These are phyloP conservation scores for Camelus bactrianus DNA, from an alignment of 2,113 vertebrate species.

Conservation along the genomic window DNA sequence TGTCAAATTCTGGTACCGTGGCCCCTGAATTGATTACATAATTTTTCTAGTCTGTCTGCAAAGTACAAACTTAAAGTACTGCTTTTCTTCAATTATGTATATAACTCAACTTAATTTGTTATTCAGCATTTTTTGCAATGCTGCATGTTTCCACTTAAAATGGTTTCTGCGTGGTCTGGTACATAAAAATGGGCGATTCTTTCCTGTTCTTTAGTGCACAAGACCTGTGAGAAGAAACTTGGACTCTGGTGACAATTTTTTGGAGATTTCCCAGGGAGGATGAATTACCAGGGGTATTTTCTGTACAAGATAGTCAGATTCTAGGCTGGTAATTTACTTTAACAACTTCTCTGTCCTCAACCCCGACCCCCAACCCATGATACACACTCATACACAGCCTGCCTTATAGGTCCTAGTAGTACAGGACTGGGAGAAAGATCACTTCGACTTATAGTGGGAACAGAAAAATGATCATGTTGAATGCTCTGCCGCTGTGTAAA, in stretches of 20 bases:
- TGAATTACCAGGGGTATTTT: neutral
- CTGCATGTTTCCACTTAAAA: neutral
- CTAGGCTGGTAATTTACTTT: neutral
- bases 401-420: neutral
- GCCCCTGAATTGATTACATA: neutral
- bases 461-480: neutral
- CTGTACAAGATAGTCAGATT: neutral
- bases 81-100: neutral
- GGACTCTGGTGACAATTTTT: neutral
- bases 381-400: neutral
- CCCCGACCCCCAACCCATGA: no score
- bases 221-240: neutral
- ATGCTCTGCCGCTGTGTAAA: neutral
- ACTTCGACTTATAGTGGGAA: neutral
- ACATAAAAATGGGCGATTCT: neutral
- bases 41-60: neutral
- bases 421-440: neutral
- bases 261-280: neutral
- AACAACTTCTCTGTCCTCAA: neutral
- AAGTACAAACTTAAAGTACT: neutral
- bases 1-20: neutral
- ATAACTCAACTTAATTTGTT: neutral
- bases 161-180: neutral
- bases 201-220: neutral
- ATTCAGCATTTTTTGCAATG: conserved; percentile 27